Evolutionary conservation across 2,113 vertebrate species (phyloP).

Genomic region (Corynorhinus townsendii): DNA sequence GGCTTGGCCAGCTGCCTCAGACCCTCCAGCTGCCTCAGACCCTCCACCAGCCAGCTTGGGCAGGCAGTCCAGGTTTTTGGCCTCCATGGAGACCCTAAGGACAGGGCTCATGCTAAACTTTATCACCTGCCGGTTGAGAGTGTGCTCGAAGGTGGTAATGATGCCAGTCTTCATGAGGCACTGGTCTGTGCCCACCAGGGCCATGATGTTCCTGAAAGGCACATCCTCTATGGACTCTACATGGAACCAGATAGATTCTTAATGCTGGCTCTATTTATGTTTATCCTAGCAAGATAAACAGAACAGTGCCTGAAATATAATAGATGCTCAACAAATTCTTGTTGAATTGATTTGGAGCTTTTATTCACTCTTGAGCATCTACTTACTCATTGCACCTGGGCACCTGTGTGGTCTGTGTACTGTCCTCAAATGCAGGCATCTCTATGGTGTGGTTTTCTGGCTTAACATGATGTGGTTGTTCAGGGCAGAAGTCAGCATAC

Average conservation of each 20-base stretch:
- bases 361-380: background rate
- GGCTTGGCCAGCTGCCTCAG: slow-evolving; percentile 89
- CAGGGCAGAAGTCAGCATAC: background rate
- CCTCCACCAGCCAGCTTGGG: slow-evolving; percentile 93
- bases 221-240: slow-evolving; percentile 91
- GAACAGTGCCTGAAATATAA: background rate
- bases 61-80: slow-evolving; percentile 89
- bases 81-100: slow-evolving; percentile 89
- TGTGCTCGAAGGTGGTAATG: slow-evolving; percentile 89
- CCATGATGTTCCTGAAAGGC: slow-evolving; percentile 91
- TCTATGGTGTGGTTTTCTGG: background rate
- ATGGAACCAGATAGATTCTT: slow-evolving; percentile 50
- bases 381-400: background rate
- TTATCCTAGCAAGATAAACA: background rate
- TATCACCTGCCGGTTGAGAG: slow-evolving; percentile 93
- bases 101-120: slow-evolving; percentile 94
- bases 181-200: slow-evolving; percentile 90
- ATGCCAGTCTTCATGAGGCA: slow-evolving; percentile 92
- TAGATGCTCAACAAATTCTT: background rate
- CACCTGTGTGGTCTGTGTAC: background rate
- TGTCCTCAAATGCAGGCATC: background rate
- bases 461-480: background rate
- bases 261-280: background rate
- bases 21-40: slow-evolving; percentile 89
- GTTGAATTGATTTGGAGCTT: background rate